Conservation (phyloP, 2,113 vertebrate genomes). For the Mobula hypostoma region DNA sequence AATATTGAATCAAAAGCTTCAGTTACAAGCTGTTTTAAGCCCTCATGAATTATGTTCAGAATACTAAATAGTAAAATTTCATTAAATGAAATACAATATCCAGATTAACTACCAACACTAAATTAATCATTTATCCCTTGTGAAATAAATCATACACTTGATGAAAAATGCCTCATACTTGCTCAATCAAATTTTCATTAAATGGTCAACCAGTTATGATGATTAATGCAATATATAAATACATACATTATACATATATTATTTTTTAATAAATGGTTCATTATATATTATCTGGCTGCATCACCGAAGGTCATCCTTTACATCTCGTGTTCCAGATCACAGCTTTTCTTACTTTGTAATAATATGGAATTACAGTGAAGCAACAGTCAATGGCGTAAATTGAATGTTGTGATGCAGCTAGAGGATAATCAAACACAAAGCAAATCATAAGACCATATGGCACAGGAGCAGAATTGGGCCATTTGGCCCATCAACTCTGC, state of each 20-base stretch:
- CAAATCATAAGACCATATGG: no score
- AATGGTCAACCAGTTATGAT: background rate
- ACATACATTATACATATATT: background rate
- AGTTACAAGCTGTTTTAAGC: background rate
- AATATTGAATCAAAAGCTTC: background rate
- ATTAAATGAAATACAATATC: background rate
- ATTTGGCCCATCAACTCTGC: no score
- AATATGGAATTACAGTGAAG: background rate
- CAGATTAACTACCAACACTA: slow-evolving; percentile 2
- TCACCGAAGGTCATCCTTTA: background rate
- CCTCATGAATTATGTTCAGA: background rate
- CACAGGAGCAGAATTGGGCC: no score
- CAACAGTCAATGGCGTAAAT: background rate
- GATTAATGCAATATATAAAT: slow-evolving; percentile 8
- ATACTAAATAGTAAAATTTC: slow-evolving; percentile 26
- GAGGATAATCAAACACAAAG: background rate
- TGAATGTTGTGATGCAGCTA: background rate
- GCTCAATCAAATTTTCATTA: slow-evolving; percentile 29
- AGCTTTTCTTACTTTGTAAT: background rate
- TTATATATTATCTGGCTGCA: background rate
- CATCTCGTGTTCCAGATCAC: background rate
- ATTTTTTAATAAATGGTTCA: background rate
- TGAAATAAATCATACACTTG: slow-evolving; percentile 19
- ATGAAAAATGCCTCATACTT: background rate
- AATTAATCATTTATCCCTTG: background rate